These are phyloP conservation scores for Oryzias javanicus DNA, from an alignment of 2,113 vertebrate genomes.

Conservation along the genomic window DNA sequence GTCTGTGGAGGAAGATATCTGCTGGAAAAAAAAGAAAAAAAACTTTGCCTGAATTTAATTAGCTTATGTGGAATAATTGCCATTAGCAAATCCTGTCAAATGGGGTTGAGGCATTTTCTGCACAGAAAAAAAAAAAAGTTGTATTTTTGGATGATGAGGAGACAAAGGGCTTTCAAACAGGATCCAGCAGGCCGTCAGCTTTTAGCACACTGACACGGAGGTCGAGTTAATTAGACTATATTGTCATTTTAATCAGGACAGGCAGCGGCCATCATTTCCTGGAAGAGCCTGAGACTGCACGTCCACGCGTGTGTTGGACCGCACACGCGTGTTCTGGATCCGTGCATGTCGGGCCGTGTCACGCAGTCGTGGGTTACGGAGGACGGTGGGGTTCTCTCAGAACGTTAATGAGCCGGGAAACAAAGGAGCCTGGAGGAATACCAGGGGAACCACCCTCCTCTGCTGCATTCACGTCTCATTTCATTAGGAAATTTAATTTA, in stretches of 20 bases:
- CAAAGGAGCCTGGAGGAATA: conserved; percentile 73
- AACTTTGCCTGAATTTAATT: conserved; percentile 77
- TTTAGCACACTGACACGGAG: conserved; percentile 72
- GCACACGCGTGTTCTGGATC: conserved; percentile 11
- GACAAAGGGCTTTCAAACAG: conserved; percentile 75
- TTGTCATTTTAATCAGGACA: conserved; percentile 83
- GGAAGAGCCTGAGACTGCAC: conserved; percentile 69
- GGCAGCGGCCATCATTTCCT: conserved; percentile 68
- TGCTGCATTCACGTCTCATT: conserved; percentile 70
- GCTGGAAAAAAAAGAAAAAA: conserved; percentile 31
- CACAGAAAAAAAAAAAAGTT: conserved; percentile 56
- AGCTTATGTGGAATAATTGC: conserved; percentile 80
- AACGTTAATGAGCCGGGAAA: conserved; percentile 78
- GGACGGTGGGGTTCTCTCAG: conserved; percentile 65
- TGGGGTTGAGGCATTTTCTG: conserved; percentile 53
- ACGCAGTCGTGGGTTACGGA: conserved; percentile 60
- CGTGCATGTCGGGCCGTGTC: conserved; percentile 56
- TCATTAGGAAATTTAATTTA: conserved; percentile 79
- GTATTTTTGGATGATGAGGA: conserved; percentile 65
- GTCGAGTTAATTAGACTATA: conserved; percentile 84
- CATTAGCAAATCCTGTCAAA: conserved; percentile 73
- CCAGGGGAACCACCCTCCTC: conserved; percentile 68
- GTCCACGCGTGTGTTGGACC: conserved; percentile 32
- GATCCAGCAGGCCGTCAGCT: conserved; percentile 63
- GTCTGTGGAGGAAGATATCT: conserved; percentile 37